Conservation (phyloP, 1,140 invertebrate genomes). For the Anadara kagoshimensis region DNA sequence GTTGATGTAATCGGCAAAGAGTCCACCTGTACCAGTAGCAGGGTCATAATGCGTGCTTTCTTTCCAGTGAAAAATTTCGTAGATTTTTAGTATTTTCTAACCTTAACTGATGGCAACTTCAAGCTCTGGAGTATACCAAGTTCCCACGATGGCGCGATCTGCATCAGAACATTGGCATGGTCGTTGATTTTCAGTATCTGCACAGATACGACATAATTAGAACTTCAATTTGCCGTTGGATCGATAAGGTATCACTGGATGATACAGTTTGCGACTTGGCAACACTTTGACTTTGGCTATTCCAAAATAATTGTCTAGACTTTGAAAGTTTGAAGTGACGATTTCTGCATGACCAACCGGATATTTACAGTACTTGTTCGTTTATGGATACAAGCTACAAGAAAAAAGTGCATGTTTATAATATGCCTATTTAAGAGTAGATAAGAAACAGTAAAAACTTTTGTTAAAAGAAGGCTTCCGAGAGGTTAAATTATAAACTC, state of each 20-base stretch:
- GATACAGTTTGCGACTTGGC: slow-evolving; percentile 21
- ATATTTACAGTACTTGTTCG: slow-evolving; percentile 35
- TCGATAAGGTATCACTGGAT: slow-evolving; percentile 33
- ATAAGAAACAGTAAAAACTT: too few species aligned
- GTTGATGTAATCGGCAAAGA: slow-evolving; percentile 48
- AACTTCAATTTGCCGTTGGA: slow-evolving; percentile 38
- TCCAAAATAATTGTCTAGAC: slow-evolving; percentile 28
- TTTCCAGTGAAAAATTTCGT: slow-evolving; percentile 32
- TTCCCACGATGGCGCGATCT: slow-evolving; percentile 21
- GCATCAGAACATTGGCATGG: slow-evolving; percentile 9
- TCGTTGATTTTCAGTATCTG: slow-evolving; percentile 18
- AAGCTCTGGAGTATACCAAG: slow-evolving; percentile 37
- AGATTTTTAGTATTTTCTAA: slow-evolving; percentile 36
- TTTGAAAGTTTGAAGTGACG: slow-evolving; percentile 27
- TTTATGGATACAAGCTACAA: slow-evolving; percentile 31
- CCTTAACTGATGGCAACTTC: slow-evolving; percentile 21
- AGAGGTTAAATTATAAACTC: too few species aligned
- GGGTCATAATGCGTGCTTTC: slow-evolving; percentile 35
- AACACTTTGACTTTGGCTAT: slow-evolving; percentile 37
- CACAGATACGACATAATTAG: slow-evolving; percentile 26
- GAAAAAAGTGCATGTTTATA: not conserved
- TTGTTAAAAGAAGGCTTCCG: too few species aligned
- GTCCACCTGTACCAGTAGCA: not conserved
- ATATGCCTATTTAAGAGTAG: too few species aligned
- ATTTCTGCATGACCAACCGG: slow-evolving; percentile 33